Evolutionary conservation across 1,140 invertebrate genomes (phyloP).

Genomic region (Papilio xuthus): DNA sequence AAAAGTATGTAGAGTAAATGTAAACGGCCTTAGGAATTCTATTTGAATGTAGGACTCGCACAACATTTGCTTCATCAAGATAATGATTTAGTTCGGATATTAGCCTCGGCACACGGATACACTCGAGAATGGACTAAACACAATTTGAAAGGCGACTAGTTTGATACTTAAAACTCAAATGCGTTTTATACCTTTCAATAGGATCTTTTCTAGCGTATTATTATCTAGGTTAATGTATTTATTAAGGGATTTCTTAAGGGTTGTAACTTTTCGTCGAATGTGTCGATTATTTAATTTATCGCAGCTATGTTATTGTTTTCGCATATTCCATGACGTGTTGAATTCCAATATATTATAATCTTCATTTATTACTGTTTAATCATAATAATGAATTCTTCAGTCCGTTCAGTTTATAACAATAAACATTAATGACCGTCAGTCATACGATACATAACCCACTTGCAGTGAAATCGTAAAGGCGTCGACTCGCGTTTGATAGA

Average conservation of each 20-base stretch:
- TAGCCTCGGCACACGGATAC: slow-evolving; percentile 32
- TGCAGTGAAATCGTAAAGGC: slow-evolving; percentile 24
- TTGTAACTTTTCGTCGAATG: no score
- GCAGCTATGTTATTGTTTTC: not conserved
- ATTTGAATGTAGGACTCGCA: slow-evolving; percentile 36
- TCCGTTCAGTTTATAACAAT: slow-evolving; percentile 13
- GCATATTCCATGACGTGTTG: not conserved
- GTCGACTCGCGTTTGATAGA: not conserved
- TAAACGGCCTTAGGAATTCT: slow-evolving; percentile 36
- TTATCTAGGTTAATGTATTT: no score
- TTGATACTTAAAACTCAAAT: not conserved
- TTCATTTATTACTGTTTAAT: not conserved
- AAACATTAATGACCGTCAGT: slow-evolving; percentile 26
- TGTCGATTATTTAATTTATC: not conserved
- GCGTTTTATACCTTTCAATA: not conserved
- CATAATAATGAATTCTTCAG: not conserved
- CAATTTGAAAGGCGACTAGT: not conserved
- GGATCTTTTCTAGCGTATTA: no score
- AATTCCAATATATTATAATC: not conserved
- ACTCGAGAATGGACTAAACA: slow-evolving; percentile 17
- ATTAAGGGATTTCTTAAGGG: no score
- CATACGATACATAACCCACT: slow-evolving; percentile 3
- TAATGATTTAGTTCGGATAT: slow-evolving; percentile 29
- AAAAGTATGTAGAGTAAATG: slow-evolving; percentile 31
- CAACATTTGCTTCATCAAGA: slow-evolving; percentile 35